Percentiles rank a stretch among this genome's conserved stretches.
These are phyloP conservation scores for Mormoops blainvillei DNA, from an alignment of 2,113 vertebrate genomes.

Conservation along the genomic window DNA sequence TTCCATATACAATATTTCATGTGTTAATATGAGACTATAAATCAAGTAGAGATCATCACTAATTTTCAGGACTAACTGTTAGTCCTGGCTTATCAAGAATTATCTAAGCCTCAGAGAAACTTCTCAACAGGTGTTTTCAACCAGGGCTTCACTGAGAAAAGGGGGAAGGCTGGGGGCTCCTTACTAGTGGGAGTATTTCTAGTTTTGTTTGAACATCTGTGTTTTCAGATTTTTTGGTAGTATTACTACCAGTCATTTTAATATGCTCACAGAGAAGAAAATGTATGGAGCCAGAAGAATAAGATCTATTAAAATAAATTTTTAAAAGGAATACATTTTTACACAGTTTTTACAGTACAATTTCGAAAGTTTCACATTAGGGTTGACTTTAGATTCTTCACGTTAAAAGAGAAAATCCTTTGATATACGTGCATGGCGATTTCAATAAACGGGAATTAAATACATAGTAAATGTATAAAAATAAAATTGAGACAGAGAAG, in stretches of 20 bases:
- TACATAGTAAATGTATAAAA: slow-evolving; percentile 1
- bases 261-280: slow-evolving; percentile 31
- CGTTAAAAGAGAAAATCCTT: background rate
- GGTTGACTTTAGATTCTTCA: slow-evolving; percentile 5
- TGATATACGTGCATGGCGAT: background rate
- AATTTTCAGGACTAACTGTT: slow-evolving; percentile 35
- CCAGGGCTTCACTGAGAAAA: background rate
- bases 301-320: slow-evolving; percentile 34
- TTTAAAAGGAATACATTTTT: background rate
- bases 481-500: background rate
- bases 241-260: slow-evolving; percentile 42
- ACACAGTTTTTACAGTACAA: slow-evolving; percentile 22
- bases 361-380: background rate
- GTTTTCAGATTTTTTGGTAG: slow-evolving; percentile 36
- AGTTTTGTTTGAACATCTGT: slow-evolving; percentile 50
- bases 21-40: slow-evolving; percentile 31
- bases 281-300: background rate
- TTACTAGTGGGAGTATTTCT: background rate
- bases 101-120: slow-evolving; percentile 53
- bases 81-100: slow-evolving; percentile 43
- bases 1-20: background rate
- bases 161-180: background rate
- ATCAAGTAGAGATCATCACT: slow-evolving; percentile 47
- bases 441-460: slow-evolving; percentile 49
- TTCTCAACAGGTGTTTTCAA: slow-evolving; percentile 63